Conservation (phyloP, 53 echinoderm and acorn worm species). For the Glandiceps talaboti region DNA sequence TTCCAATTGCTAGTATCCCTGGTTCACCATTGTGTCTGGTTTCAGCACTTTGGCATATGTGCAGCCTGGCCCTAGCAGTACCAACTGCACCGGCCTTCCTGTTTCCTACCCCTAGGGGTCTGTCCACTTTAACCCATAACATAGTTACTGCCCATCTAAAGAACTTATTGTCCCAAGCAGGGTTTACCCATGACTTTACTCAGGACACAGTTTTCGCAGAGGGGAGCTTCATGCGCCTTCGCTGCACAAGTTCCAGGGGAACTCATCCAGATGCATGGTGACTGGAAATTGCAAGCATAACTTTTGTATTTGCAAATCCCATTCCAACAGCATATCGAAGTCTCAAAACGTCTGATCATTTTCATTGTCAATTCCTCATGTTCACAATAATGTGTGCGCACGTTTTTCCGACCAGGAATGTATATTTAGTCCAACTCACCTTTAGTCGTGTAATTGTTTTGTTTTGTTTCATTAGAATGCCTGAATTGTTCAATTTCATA, state of each 20-base stretch:
- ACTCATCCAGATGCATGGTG: background rate
- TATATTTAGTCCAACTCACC: too few species aligned
- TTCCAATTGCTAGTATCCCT: background rate
- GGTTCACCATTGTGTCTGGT: background rate
- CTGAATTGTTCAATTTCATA: too few species aligned
- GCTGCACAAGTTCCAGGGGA: background rate
- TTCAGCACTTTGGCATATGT: background rate
- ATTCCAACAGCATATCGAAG: background rate
- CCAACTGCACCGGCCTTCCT: background rate
- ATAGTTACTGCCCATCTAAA: background rate
- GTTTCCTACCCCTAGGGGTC: background rate
- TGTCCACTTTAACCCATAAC: background rate
- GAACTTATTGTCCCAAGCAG: background rate
- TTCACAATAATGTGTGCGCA: too few species aligned
- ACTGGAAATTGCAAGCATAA: background rate
- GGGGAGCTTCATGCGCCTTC: background rate
- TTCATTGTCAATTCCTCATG: too few species aligned
- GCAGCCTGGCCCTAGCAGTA: background rate
- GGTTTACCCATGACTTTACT: background rate
- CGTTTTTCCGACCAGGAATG: too few species aligned
- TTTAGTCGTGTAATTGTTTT: background rate
- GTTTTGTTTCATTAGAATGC: background rate
- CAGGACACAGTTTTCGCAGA: background rate
- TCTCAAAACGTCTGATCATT: background rate
- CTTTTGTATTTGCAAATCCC: background rate